These are phyloP conservation scores for Echinometra lucunter DNA, from an alignment of 53 echinoderm and acorn worm genomes.

Conservation along the genomic window DNA sequence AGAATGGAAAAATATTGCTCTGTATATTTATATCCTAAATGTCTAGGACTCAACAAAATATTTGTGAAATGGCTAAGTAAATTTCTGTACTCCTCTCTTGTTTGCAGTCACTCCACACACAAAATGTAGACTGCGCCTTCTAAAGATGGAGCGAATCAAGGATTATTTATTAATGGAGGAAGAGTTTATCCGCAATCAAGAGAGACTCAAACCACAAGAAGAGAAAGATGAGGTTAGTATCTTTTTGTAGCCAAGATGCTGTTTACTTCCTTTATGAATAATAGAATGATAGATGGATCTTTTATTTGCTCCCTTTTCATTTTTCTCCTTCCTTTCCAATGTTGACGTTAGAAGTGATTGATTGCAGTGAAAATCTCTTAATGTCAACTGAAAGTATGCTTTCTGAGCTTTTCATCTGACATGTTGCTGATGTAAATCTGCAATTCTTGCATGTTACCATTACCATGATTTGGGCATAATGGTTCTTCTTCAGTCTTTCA, in stretches of 20 bases:
- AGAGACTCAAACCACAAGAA: conserved; percentile 98
- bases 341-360: no score
- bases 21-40: no score
- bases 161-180: conserved; percentile 99
- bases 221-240: conserved; percentile 94
- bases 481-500: no score
- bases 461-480: no score
- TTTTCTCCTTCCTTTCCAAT: no score
- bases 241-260: not conserved
- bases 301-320: not conserved
- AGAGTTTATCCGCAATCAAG: conserved; percentile 97
- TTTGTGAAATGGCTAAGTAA: not conserved
- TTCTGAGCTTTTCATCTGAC: no score
- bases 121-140: conserved; percentile 88
- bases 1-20: no score
- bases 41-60: no score
- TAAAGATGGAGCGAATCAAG: conserved; percentile 96
- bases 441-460: no score
- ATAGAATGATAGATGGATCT: not conserved
- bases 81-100: not conserved
- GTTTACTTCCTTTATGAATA: not conserved
- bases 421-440: no score
- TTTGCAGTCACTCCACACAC: conserved; percentile 94
- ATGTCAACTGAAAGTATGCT: no score
- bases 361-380: no score